phyloP scores from a whole-genome alignment of 2,888 invertebrate genomes.

The Meiosimyza platycephala region DNA sequence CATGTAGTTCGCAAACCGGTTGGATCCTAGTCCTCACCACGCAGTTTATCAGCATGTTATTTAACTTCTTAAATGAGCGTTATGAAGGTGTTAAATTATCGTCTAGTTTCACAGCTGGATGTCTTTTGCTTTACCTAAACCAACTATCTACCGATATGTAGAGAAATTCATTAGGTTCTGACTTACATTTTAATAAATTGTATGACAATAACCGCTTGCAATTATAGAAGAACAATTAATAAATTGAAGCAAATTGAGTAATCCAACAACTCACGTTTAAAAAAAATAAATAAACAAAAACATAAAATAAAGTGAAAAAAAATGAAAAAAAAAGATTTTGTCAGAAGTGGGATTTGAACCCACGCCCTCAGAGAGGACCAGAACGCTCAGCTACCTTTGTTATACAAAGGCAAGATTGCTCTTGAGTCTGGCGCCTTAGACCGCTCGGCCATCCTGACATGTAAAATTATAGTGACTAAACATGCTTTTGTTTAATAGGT shows the following conservation, averaged over 20 bases:
- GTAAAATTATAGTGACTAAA: neutral
- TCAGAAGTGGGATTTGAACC: conserved; percentile 37
- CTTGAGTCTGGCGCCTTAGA: conserved; percentile 55
- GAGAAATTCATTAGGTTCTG: too few species aligned
- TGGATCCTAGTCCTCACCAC: neutral
- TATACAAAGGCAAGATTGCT: conserved; percentile 42
- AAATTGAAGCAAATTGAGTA: too few species aligned
- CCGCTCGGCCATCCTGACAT: conserved; percentile 51
- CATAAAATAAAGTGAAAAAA: neutral
- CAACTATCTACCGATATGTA: too few species aligned
- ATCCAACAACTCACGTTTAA: too few species aligned
- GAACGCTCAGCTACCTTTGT: conserved; percentile 8
- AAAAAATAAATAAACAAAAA: too few species aligned
- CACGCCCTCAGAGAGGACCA: conserved; percentile 38
- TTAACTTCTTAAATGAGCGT: neutral
- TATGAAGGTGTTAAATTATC: conserved; percentile 21
- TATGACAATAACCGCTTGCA: too few species aligned
- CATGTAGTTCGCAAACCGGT: conserved; percentile 15
- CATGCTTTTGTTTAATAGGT: too few species aligned
- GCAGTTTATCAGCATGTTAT: neutral
- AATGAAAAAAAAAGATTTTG: conserved; percentile 20
- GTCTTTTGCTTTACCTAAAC: neutral
- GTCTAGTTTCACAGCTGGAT: conserved; percentile 22
- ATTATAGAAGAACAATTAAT: too few species aligned
- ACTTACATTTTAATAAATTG: too few species aligned